Percentiles rank a stretch among this genome's conserved stretches.
phyloP scores from a whole-genome alignment of 2,113 vertebrate species.

The Pao palembangensis region DNA sequence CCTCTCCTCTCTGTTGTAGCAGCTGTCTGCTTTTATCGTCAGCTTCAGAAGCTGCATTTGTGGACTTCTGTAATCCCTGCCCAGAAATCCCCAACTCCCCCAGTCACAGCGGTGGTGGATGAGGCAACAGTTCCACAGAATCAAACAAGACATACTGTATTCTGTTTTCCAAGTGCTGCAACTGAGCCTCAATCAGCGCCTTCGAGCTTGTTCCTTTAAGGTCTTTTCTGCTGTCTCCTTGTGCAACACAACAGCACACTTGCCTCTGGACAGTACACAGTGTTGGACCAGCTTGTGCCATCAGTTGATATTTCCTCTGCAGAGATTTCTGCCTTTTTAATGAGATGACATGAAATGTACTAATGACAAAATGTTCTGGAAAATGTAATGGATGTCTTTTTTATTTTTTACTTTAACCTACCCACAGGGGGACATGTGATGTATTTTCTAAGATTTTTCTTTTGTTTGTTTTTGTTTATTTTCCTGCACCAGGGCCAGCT shows the following conservation, averaged over 20 bases:
- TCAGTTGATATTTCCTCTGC: not conserved
- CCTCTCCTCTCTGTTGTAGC: conserved; percentile 40
- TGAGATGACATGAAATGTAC: no score
- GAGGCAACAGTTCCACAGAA: conserved; percentile 63
- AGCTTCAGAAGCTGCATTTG: conserved; percentile 59
- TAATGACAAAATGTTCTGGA: no score
- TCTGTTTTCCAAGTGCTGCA: conserved; percentile 26
- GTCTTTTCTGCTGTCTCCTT: conserved; percentile 36
- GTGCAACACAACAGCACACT: conserved; percentile 1
- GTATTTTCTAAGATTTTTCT: no score
- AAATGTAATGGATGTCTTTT: no score
- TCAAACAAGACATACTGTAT: conserved; percentile 50
- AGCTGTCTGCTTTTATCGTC: conserved; percentile 52
- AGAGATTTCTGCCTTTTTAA: not conserved
- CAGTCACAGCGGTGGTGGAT: conserved; percentile 56
- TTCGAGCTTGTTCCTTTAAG: conserved; percentile 37
- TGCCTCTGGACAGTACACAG: conserved; percentile 9
- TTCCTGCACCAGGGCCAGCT: no score
- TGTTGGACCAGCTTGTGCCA: not conserved
- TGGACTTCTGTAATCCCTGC: conserved; percentile 56
- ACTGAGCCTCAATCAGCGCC: conserved; percentile 29
- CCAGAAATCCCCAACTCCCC: conserved; percentile 57
- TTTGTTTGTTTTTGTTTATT: no score
- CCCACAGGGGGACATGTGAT: no score
- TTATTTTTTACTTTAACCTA: no score